Percentiles rank a stretch among this genome's conserved stretches.
Evolutionary conservation across 1,140 invertebrate species (phyloP).

Genomic region (Aradophagus sp.): DNA sequence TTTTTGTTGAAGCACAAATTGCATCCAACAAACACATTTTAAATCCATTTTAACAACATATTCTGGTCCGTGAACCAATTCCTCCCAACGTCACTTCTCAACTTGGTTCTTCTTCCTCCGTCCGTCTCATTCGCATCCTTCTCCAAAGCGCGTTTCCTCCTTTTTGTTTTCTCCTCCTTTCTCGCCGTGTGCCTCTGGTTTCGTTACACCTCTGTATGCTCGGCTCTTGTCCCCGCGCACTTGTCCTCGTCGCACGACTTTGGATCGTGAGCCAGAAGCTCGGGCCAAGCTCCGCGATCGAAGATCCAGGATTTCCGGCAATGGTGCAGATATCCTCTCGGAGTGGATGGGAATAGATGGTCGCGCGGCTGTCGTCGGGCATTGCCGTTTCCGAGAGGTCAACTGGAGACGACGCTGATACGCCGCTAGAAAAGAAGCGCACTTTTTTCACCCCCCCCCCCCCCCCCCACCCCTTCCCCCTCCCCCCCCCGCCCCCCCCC

Average conservation of each 20-base stretch:
- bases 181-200: no score
- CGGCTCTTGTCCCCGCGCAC: slow-evolving; percentile 5
- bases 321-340: slow-evolving; percentile 57
- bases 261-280: slow-evolving; percentile 46
- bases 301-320: slow-evolving; percentile 70
- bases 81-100: slow-evolving; percentile 5
- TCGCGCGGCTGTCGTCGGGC: slow-evolving; percentile 49
- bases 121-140: slow-evolving; percentile 6
- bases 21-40: no score
- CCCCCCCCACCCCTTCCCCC: neutral
- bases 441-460: slow-evolving; percentile 3
- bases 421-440: slow-evolving; percentile 28
- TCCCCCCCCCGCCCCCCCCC: no score
- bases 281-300: slow-evolving; percentile 56
- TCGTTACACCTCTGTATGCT: slow-evolving; percentile 25
- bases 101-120: neutral
- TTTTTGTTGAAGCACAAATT: no score
- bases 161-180: slow-evolving; percentile 12
- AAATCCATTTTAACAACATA: no score
- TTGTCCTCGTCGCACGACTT: slow-evolving; percentile 30
- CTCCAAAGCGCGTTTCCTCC: slow-evolving; percentile 12
- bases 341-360: slow-evolving; percentile 46
- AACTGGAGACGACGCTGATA: slow-evolving; percentile 40
- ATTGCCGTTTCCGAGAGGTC: slow-evolving; percentile 51
- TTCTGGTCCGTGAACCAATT: no score